A percentile compares a stretch with the other conserved stretches of the same genome.
phyloP scores from a whole-genome alignment of 2,888 invertebrate species.

The Norana najaformis region DNA sequence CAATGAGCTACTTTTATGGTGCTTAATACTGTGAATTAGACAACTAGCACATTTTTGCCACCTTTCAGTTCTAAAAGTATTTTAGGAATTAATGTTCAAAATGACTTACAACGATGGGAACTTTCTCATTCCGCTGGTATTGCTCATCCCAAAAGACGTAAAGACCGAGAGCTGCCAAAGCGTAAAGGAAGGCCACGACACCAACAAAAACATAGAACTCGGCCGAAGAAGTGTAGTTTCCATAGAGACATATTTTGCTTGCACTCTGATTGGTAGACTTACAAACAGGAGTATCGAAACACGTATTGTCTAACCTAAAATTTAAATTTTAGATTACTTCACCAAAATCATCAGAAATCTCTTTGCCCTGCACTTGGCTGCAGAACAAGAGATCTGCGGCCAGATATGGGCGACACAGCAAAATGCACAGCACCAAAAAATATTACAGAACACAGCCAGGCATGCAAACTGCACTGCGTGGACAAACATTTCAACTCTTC shows the following conservation, averaged over 20 bases:
- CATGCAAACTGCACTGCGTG: no score
- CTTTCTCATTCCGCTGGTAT: conserved; percentile 59
- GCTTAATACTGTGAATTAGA: not conserved
- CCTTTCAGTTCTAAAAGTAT: not conserved
- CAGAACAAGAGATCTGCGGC: not conserved
- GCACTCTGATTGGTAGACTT: not conserved
- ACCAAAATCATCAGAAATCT: not conserved
- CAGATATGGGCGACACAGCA: not conserved
- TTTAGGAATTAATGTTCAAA: not conserved
- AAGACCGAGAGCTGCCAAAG: conserved; percentile 62
- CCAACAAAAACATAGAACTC: conserved; percentile 75
- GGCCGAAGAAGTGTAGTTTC: conserved; percentile 49
- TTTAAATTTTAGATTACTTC: not conserved
- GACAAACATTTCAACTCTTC: no score
- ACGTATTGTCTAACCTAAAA: not conserved
- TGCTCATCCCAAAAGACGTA: conserved; percentile 64
- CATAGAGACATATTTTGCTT: not conserved
- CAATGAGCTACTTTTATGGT: no score
- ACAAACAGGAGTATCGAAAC: not conserved
- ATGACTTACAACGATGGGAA: conserved; percentile 67
- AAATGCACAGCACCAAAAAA: no score
- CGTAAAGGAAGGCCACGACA: conserved; percentile 71
- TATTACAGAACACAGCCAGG: no score
- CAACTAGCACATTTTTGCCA: not conserved
- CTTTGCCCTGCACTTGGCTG: not conserved